Conservation (phyloP, 2,888 invertebrate genomes). For the Tuta absoluta region DNA sequence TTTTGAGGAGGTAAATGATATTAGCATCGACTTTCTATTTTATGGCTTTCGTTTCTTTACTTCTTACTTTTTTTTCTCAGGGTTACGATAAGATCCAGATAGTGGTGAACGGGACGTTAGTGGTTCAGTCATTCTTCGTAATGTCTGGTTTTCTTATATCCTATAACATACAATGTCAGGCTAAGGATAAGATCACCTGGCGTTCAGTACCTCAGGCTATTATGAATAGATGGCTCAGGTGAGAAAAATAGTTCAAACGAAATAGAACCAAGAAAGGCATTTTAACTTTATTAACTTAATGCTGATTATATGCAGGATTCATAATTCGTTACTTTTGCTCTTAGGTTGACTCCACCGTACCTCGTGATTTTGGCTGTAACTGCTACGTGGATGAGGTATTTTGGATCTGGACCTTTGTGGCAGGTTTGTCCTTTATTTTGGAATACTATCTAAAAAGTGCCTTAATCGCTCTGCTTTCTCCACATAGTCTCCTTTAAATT, state of each 20-base stretch:
- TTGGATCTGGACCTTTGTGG: constrained; percentile 67
- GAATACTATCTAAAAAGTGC: too few relatives aligned
- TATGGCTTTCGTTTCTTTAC: too few relatives aligned
- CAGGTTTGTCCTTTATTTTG: constrained; percentile 8
- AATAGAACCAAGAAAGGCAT: too few relatives aligned
- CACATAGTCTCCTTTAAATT: too few relatives aligned
- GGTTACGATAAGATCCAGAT: not conserved
- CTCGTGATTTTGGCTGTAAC: constrained; percentile 42
- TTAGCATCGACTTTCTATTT: not conserved
- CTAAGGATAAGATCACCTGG: not conserved
- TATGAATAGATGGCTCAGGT: not conserved
- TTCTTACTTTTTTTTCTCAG: too few relatives aligned
- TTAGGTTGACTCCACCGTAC: constrained; percentile 48
- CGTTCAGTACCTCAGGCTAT: not conserved
- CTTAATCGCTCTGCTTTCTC: too few relatives aligned
- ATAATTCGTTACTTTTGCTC: too few relatives aligned
- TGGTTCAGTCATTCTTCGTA: constrained; percentile 48
- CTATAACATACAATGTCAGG: constrained; percentile 41
- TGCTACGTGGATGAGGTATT: constrained; percentile 51
- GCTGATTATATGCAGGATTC: too few relatives aligned
- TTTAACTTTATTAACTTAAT: too few relatives aligned
- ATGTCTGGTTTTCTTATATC: constrained; percentile 46
- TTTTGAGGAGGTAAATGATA: not conserved
- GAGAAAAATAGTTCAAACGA: not conserved
- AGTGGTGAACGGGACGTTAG: constrained; percentile 39